Percentiles rank a stretch among this genome's conserved stretches.
Evolutionary conservation across 2,888 invertebrate species (phyloP).

Genomic region (Coenonympha glycerion): DNA sequence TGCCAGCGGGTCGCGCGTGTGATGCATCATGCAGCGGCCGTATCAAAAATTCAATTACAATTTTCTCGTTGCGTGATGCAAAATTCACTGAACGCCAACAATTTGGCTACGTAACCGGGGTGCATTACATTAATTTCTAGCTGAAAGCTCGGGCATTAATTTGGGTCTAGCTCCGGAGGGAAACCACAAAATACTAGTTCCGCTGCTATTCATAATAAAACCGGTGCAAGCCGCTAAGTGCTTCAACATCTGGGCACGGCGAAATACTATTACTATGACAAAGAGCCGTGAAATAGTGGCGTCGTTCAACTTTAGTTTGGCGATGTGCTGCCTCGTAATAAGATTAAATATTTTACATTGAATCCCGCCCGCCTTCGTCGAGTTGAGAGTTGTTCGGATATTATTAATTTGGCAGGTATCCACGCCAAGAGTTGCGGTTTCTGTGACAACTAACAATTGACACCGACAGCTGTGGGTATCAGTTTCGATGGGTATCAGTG

Average conservation of each 20-base stretch:
- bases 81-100: conserved; percentile 66
- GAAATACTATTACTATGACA: conserved; percentile 64
- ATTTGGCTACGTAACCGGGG: conserved; percentile 68
- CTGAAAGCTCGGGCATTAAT: conserved; percentile 72
- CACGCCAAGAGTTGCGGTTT: background rate
- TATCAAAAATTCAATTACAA: conserved; percentile 65
- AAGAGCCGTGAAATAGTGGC: conserved; percentile 41
- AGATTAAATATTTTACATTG: conserved; percentile 20
- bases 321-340: conserved; percentile 19
- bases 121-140: conserved; percentile 74
- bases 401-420: background rate
- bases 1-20: no score
- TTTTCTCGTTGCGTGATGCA: conserved; percentile 44
- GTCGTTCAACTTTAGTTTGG: conserved; percentile 25
- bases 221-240: conserved; percentile 70
- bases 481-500: no score
- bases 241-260: conserved; percentile 67
- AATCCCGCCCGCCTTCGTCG: background rate
- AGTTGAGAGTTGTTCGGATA: background rate
- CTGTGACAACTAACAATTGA: no score
- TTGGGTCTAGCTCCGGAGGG: conserved; percentile 67
- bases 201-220: conserved; percentile 74
- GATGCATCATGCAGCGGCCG: conserved; percentile 13
- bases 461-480: no score
- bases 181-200: conserved; percentile 74